Percentiles rank a stretch among this genome's conserved stretches.
These are phyloP conservation scores for Excalfactoria chinensis DNA, from an alignment of 2,113 vertebrate species.

Conservation along the genomic window DNA sequence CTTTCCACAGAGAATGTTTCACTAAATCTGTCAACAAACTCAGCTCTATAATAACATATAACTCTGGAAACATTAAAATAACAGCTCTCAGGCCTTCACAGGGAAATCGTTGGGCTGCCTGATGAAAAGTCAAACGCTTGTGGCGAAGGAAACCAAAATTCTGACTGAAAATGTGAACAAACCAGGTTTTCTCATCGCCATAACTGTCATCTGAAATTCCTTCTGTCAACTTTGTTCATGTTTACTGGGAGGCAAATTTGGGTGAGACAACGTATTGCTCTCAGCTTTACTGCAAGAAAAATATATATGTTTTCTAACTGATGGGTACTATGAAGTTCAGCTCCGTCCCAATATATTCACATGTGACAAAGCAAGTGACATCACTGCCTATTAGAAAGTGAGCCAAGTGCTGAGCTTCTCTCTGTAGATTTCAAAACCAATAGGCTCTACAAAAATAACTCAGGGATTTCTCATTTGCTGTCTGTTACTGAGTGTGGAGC, in stretches of 20 bases:
- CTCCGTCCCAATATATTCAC: neutral
- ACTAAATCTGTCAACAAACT: too few species aligned
- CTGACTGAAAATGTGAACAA: neutral
- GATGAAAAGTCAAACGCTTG: constrained; percentile 5
- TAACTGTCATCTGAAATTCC: neutral
- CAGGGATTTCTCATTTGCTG: neutral
- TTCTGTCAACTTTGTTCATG: neutral
- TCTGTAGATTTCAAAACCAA: neutral
- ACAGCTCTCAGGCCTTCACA: constrained; percentile 38
- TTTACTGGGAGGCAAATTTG: neutral
- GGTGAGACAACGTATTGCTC: neutral
- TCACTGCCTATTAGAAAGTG: neutral
- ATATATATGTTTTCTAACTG: too few species aligned
- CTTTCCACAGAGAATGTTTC: too few species aligned
- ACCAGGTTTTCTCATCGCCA: neutral
- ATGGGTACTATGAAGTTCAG: accelerated
- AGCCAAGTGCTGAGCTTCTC: neutral
- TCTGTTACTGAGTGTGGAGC: neutral
- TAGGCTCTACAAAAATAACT: neutral
- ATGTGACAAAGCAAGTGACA: neutral
- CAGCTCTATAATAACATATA: constrained; percentile 55
- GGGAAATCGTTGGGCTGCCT: constrained; percentile 35
- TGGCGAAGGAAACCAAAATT: neutral
- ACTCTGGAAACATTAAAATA: constrained; percentile 51
- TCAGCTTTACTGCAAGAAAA: too few species aligned